Conservation (phyloP, 2,113 vertebrate genomes). For the Circaetus gallicus region DNA sequence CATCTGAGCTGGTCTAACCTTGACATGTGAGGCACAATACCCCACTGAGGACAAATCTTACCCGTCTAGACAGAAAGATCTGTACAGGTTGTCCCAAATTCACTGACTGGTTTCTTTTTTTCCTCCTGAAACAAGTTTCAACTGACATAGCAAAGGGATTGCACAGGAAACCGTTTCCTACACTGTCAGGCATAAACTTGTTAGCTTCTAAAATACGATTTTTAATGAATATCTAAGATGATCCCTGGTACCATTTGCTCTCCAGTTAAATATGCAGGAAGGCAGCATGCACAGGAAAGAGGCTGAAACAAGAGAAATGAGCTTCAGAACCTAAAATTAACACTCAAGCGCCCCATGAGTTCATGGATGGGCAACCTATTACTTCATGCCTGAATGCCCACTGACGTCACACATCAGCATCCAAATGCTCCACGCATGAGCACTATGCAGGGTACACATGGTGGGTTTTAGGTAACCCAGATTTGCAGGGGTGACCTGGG, state of each 20-base stretch:
- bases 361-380: background rate
- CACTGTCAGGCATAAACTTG: background rate
- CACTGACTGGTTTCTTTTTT: background rate
- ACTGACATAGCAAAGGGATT: background rate
- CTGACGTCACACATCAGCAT: background rate
- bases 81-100: background rate
- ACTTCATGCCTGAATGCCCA: background rate
- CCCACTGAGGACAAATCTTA: background rate
- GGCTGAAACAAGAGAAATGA: background rate
- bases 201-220: background rate
- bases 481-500: background rate
- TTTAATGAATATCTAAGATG: background rate
- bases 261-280: background rate
- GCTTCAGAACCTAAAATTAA: background rate
- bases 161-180: background rate
- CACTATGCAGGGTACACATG: background rate
- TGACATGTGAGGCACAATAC: background rate
- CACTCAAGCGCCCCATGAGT: rapidly evolving
- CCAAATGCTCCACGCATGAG: rapidly evolving
- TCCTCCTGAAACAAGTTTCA: background rate
- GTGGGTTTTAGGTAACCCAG: background rate
- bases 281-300: background rate
- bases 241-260: background rate
- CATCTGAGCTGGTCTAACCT: background rate
- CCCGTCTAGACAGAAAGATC: background rate